Evolutionary conservation across 1,140 invertebrate genomes (phyloP).

Genomic region (Grapholita molesta): DNA sequence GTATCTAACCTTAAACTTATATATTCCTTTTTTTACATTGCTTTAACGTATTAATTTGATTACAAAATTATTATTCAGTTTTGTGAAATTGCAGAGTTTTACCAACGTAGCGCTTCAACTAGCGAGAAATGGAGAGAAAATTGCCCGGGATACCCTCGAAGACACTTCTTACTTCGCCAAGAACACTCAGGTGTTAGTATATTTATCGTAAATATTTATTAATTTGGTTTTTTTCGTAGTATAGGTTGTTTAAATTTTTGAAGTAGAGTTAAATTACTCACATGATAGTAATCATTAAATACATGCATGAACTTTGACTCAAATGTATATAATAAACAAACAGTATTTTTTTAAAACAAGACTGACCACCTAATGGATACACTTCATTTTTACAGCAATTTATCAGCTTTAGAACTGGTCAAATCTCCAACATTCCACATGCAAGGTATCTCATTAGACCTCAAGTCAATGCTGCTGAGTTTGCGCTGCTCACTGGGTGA

Average conservation of each 20-base stretch:
- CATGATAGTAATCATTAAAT: too few relatives aligned
- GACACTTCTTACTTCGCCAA: slow-evolving; percentile 73
- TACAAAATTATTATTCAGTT: not conserved
- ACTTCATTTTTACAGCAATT: slow-evolving; percentile 55
- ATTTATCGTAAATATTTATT: not conserved
- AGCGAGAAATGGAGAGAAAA: slow-evolving; percentile 67
- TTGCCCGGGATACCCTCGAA: slow-evolving; percentile 53
- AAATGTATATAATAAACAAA: too few relatives aligned
- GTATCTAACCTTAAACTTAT: not conserved
- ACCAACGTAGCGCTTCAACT: slow-evolving; percentile 69
- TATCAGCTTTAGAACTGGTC: slow-evolving; percentile 59
- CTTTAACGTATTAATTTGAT: not conserved
- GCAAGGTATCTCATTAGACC: slow-evolving; percentile 54
- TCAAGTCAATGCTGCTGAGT: slow-evolving; percentile 62
- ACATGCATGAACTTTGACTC: too few relatives aligned
- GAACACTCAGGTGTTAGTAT: slow-evolving; percentile 71
- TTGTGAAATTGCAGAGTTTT: slow-evolving; percentile 57
- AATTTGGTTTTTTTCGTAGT: not conserved
- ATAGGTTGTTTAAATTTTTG: too few relatives aligned
- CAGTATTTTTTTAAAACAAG: too few relatives aligned
- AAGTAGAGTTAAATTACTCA: not conserved
- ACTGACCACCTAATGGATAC: too few relatives aligned
- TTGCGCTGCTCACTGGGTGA: slow-evolving; percentile 64
- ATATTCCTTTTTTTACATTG: slow-evolving; percentile 13
- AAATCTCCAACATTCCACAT: slow-evolving; percentile 67